Evolutionary conservation across 2,113 vertebrate genomes (phyloP), one percentile per base, ranked within the genome.

Genomic region (Callionymus lyra): DNA sequence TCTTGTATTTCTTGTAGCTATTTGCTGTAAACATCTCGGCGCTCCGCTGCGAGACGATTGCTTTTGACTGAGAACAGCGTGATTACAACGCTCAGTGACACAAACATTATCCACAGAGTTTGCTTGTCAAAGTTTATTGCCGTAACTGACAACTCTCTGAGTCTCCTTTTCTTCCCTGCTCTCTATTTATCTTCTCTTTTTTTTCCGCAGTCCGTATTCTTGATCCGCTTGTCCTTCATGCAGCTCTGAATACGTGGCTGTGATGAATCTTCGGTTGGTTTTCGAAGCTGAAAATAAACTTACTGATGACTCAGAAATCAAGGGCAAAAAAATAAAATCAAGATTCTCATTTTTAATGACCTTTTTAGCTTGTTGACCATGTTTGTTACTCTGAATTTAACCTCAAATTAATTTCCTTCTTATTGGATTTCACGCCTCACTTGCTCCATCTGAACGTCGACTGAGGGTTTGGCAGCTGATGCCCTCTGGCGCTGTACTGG

Each of bases 21-120:
- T 77, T 80, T 71, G 48, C 48, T 35, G 17, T 40, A 70, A 77
- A 71, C 68, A 70, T 54, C 56, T 13, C 37, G 5, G 33, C 62
- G 56, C 59, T 52, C 67, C 69, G 69, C 45, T 4, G 39, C 15
- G 41, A 68, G 58, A 38, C 53, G 63, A 76, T 70, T 65, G 74
- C 62, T 77, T 80, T 74, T 70, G 74, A 76, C 72, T 68, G 68
- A 73, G 63, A 76, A 70, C 72, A 68, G 70, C 68, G 54, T 73
- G 77, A 78, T 78, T 76, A 76, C 63, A 76, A 74, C 6, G 44
- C 63, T 63, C 67, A 44, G 45, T 72, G 77, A 74, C 72, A 74
- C 67, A 76, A 76, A 76, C 70, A 78, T 78, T 80, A 76, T 76
- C 67, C 74, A 70, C 69, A 71, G 69, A 76, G 67, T 57, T 58